These are phyloP conservation scores for Aplochiton taeniatus DNA, from an alignment of 2,797 vertebrate species.

Conservation along the genomic window DNA sequence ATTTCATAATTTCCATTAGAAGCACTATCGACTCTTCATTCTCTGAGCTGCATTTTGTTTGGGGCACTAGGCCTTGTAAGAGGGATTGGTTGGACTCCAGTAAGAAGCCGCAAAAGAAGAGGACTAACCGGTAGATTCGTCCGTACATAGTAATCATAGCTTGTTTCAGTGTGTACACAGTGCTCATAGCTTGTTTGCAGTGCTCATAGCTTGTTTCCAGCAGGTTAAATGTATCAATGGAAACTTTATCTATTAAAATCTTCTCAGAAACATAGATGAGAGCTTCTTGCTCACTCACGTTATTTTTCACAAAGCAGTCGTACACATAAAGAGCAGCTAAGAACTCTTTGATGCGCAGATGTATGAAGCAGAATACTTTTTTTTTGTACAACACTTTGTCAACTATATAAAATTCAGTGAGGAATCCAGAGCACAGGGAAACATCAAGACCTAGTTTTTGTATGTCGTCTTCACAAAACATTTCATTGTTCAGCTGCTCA, in stretches of 20 bases:
- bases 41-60: background rate
- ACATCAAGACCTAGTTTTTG: too few species aligned
- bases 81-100: slow-evolving; percentile 1
- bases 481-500: background rate
- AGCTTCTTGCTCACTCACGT: background rate
- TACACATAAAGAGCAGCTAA: slow-evolving; percentile 28
- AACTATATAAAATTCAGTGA: background rate
- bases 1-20: too few species aligned
- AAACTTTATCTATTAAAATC: too few species aligned
- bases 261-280: too few species aligned
- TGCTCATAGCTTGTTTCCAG: too few species aligned
- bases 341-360: slow-evolving; percentile 51
- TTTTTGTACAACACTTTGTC: background rate
- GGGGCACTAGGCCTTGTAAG: slow-evolving; percentile 10
- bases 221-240: too few species aligned
- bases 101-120: slow-evolving; percentile 32
- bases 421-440: background rate
- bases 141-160: too few species aligned
- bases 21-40: background rate
- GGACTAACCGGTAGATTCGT: too few species aligned
- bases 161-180: too few species aligned
- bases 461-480: background rate
- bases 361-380: slow-evolving; percentile 36
- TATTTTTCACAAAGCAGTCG: background rate
- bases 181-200: too few species aligned